phyloP scores from a whole-genome alignment of 1,140 invertebrate genomes.

The Solenopsis invicta region DNA sequence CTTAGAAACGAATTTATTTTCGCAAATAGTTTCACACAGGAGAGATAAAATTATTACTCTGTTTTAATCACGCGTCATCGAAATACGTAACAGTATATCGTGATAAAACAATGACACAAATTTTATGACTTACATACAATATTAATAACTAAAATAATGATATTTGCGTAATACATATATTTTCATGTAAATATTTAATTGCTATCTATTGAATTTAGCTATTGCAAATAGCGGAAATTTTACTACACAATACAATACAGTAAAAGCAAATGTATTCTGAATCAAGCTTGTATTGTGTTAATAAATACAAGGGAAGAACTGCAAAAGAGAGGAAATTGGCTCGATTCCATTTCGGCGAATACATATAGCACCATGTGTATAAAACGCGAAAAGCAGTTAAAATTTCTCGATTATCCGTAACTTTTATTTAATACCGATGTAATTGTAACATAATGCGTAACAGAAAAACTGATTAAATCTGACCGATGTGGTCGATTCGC shows the following conservation, averaged over 20 bases:
- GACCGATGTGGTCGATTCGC: conserved; percentile 20
- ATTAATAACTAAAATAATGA: neutral
- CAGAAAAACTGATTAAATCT: conserved; percentile 35
- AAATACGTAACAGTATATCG: neutral
- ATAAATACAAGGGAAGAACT: neutral
- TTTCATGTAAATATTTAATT: conserved; percentile 8
- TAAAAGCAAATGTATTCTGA: conserved; percentile 29
- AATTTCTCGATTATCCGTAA: neutral
- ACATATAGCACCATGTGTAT: neutral
- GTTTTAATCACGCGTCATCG: neutral
- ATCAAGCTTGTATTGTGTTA: neutral
- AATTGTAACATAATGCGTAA: neutral
- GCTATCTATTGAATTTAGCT: neutral
- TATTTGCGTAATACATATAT: conserved; percentile 6
- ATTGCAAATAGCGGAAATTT: conserved; percentile 8
- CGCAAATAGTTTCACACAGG: neutral
- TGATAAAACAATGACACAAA: conserved; percentile 22
- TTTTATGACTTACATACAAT: neutral
- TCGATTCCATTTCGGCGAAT: neutral
- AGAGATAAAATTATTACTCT: neutral
- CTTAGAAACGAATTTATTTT: neutral
- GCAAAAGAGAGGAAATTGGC: neutral
- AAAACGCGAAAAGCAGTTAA: neutral
- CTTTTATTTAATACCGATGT: conserved; percentile 15
- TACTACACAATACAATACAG: neutral